Evolutionary conservation across 2,797 vertebrate genomes (phyloP).

Genomic region (Sphenopsis melanotis): DNA sequence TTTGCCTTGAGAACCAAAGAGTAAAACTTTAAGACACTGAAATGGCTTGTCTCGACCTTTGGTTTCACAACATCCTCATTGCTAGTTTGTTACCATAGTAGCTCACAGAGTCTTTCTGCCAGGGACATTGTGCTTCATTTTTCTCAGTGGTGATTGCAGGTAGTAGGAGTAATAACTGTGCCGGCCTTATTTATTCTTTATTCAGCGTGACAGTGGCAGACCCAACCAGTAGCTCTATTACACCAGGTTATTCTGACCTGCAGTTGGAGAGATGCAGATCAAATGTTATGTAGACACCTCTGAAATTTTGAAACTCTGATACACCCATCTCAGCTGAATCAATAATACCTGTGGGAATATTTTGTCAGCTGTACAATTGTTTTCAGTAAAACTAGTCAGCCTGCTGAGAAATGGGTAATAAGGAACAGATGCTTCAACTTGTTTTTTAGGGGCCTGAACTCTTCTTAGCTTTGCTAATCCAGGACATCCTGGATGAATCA

Average conservation of each 20-base stretch:
- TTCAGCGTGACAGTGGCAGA: not conserved
- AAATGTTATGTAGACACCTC: not conserved
- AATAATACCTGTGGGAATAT: not conserved
- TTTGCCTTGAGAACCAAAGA: not conserved
- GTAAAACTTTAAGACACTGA: not conserved
- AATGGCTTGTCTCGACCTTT: not conserved
- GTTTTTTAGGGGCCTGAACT: conserved; percentile 17
- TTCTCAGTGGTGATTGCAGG: not conserved
- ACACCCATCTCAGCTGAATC: not conserved
- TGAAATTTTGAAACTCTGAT: not conserved
- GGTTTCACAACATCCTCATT: not conserved
- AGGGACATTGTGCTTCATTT: not conserved
- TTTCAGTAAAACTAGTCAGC: conserved; percentile 39
- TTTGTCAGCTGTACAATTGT: conserved; percentile 13
- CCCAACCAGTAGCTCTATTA: not conserved
- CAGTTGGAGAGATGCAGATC: not conserved
- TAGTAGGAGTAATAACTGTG: not conserved
- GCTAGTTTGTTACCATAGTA: not conserved
- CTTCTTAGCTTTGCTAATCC: conserved; percentile 47
- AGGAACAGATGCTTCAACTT: conserved; percentile 57
- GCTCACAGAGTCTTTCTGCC: not conserved
- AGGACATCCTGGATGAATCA: conserved; percentile 61
- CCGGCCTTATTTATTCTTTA: not conserved
- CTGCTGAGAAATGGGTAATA: conserved; percentile 50
- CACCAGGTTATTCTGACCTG: not conserved